phyloP scores from a whole-genome alignment of 2,797 vertebrate species.

The Darevskia nairensis region DNA sequence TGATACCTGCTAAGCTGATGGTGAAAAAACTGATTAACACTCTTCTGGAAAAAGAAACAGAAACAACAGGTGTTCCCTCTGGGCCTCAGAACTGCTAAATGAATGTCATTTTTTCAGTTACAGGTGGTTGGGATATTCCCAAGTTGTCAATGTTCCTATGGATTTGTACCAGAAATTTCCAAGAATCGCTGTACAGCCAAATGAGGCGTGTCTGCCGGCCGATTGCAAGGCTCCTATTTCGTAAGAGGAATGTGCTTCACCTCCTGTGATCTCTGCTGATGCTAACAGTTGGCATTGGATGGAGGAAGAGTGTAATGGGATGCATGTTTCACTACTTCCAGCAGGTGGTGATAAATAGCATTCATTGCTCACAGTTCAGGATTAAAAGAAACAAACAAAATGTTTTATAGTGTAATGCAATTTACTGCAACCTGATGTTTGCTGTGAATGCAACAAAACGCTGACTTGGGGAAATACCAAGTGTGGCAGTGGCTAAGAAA shows the following conservation, averaged over 20 bases:
- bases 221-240: neutral
- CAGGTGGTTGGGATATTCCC: constrained; percentile 1
- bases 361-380: neutral
- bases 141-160: neutral
- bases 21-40: constrained; percentile 26
- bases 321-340: constrained; percentile 22
- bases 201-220: neutral
- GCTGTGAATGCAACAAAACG: neutral
- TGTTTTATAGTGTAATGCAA: neutral
- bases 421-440: neutral
- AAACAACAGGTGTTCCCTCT: neutral
- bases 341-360: constrained; percentile 14
- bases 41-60: constrained; percentile 20
- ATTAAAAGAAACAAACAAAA: neutral
- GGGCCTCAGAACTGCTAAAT: neutral
- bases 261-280: constrained; percentile 18
- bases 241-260: neutral
- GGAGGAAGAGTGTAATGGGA: neutral
- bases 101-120: neutral
- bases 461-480: neutral
- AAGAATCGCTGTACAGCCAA: neutral
- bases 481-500: neutral
- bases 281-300: neutral
- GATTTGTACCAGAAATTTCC: neutral
- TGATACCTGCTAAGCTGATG: neutral